Conservation (phyloP, 2,888 invertebrate genomes). For the Seira ritae region DNA sequence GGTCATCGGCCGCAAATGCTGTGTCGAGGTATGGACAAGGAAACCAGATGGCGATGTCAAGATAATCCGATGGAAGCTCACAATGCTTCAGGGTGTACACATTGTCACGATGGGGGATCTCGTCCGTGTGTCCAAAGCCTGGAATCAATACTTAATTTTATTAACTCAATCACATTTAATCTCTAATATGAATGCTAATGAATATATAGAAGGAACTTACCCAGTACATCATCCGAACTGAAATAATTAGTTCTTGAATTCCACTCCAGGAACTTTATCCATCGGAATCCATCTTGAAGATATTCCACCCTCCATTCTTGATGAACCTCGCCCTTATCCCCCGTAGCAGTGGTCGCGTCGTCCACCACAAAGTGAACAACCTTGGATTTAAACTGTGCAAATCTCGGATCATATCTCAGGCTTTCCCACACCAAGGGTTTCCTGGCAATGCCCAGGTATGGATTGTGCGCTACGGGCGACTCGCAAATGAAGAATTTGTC, state of each 20-base stretch:
- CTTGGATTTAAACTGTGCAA: no score
- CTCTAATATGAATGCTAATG: no score
- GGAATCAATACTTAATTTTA: no score
- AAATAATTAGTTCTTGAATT: slow-evolving; percentile 40
- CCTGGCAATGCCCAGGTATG: background rate
- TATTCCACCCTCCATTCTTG: no score
- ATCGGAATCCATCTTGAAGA: slow-evolving; percentile 39
- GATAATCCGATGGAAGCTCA: background rate
- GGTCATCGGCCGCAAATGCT: background rate
- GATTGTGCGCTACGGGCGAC: background rate
- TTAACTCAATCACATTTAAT: no score
- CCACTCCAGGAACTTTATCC: slow-evolving; percentile 55
- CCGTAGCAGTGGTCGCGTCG: no score
- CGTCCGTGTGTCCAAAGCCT: slow-evolving; percentile 47
- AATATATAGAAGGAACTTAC: no score
- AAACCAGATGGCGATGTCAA: slow-evolving; percentile 19
- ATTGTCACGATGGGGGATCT: slow-evolving; percentile 22
- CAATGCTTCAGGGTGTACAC: slow-evolving; percentile 23
- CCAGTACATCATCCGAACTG: slow-evolving; percentile 13
- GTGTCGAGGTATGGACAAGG: background rate
- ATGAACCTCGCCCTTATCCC: no score
- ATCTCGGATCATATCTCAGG: no score
- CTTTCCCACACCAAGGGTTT: slow-evolving; percentile 27
- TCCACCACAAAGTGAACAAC: background rate
- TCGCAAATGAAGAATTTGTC: slow-evolving; percentile 42